A percentile compares a stretch with the other conserved stretches of the same genome.
These are phyloP conservation scores for Halyomorpha halys DNA, from an alignment of 1,140 invertebrate genomes.

Conservation along the genomic window DNA sequence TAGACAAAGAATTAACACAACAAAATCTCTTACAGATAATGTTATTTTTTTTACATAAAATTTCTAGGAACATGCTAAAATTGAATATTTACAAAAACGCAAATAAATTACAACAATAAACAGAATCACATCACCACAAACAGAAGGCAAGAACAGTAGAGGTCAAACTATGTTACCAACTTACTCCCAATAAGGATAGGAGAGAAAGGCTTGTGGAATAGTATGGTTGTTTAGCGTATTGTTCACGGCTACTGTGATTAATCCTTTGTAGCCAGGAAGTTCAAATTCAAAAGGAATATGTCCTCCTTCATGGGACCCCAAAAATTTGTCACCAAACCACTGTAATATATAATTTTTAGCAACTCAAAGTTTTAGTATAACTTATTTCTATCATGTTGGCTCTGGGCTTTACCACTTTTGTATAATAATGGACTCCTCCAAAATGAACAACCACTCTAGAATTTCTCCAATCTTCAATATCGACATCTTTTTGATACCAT, in stretches of 20 bases:
- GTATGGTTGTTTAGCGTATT: conserved; percentile 47
- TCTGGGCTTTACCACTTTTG: conserved; percentile 37
- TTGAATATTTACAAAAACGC: too few species aligned
- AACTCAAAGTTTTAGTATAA: not conserved
- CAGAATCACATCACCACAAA: too few species aligned
- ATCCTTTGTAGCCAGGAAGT: conserved; percentile 35
- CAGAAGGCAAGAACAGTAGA: too few species aligned
- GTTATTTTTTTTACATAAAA: too few species aligned
- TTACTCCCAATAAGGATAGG: not conserved
- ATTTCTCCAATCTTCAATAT: conserved; percentile 37
- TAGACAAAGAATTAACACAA: too few species aligned
- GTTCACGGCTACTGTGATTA: conserved; percentile 52
- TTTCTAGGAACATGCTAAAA: too few species aligned
- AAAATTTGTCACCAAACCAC: conserved; percentile 46
- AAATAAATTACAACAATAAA: too few species aligned
- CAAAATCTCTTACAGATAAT: too few species aligned
- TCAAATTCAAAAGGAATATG: conserved; percentile 54
- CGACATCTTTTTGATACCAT: conserved; percentile 41
- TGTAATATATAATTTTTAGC: conserved; percentile 31
- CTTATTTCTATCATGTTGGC: not conserved
- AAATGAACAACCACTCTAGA: conserved; percentile 39
- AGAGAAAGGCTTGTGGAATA: conserved; percentile 39
- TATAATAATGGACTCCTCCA: conserved; percentile 44
- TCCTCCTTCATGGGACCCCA: conserved; percentile 46
- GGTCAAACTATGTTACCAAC: too few species aligned